Evolutionary conservation across 2,888 invertebrate genomes (phyloP).

Genomic region (Autographa pulchrina): DNA sequence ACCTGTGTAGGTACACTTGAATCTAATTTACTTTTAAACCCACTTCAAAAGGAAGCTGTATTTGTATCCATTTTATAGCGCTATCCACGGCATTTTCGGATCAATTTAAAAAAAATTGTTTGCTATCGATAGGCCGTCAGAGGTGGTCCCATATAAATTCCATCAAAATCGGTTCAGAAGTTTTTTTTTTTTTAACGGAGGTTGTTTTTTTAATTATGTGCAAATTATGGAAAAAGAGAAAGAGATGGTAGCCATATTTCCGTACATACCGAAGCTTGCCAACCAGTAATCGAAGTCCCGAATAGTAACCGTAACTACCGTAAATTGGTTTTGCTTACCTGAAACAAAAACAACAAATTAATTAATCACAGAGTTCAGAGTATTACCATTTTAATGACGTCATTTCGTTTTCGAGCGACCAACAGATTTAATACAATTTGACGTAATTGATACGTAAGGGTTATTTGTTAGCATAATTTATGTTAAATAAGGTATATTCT

Average conservation of each 20-base stretch:
- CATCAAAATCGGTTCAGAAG: no score
- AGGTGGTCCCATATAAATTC: no score
- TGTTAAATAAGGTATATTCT: neutral
- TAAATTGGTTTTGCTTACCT: conserved; percentile 63
- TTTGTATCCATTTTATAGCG: no score
- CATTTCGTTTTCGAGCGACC: conserved; percentile 14
- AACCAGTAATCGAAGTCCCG: conserved; percentile 36
- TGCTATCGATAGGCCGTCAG: no score
- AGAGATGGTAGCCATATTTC: conserved; percentile 17
- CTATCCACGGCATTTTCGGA: no score
- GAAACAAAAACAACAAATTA: conserved; percentile 61
- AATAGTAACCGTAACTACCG: conserved; percentile 46
- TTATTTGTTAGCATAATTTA: conserved; percentile 5
- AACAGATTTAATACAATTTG: conserved; percentile 19
- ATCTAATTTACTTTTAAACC: no score
- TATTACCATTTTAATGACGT: conserved; percentile 44
- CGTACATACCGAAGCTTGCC: conserved; percentile 29
- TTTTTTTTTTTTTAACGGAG: no score
- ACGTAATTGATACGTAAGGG: conserved; percentile 32
- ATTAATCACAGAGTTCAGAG: conserved; percentile 39
- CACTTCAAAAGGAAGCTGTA: no score
- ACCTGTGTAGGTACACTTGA: no score
- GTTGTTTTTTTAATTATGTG: no score
- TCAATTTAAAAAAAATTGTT: no score
- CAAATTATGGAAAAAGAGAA: no score